Evolutionary conservation across 2,113 vertebrate species (phyloP).

Genomic region (Ceratotherium simum): DNA sequence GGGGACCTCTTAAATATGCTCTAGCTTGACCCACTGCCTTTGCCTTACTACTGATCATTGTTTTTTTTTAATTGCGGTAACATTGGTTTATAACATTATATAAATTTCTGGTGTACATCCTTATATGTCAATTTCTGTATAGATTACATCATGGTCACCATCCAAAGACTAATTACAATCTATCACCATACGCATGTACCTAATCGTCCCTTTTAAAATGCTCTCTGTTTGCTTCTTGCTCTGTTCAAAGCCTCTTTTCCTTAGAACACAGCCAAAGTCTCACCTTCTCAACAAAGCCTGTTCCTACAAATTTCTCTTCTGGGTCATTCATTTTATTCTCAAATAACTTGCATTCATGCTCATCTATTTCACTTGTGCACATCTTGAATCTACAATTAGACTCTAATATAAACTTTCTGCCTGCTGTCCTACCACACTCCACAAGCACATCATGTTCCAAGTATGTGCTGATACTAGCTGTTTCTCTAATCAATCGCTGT

Average conservation of each 20-base stretch:
- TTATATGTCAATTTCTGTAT: too few relatives aligned
- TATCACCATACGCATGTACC: too few relatives aligned
- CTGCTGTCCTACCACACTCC: not conserved
- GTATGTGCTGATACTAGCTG: not conserved
- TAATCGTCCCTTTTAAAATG: not conserved
- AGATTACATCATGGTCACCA: too few relatives aligned
- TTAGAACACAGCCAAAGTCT: not conserved
- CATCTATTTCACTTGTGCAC: not conserved
- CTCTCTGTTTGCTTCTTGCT: not conserved
- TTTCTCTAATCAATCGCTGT: not conserved
- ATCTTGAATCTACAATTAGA: not conserved
- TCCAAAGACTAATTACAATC: too few relatives aligned
- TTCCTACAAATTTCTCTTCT: not conserved
- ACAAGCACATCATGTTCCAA: not conserved
- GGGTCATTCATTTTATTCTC: not conserved
- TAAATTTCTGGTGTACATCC: too few relatives aligned
- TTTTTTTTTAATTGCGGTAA: too few relatives aligned
- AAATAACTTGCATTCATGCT: not conserved
- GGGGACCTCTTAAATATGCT: not conserved
- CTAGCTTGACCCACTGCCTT: not conserved
- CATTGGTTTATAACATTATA: too few relatives aligned
- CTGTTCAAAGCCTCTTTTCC: not conserved
- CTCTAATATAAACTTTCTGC: not conserved
- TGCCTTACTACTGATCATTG: not conserved
- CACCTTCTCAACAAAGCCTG: not conserved